Conservation (phyloP, 2,797 vertebrate species). For the Podargus strigoides region DNA sequence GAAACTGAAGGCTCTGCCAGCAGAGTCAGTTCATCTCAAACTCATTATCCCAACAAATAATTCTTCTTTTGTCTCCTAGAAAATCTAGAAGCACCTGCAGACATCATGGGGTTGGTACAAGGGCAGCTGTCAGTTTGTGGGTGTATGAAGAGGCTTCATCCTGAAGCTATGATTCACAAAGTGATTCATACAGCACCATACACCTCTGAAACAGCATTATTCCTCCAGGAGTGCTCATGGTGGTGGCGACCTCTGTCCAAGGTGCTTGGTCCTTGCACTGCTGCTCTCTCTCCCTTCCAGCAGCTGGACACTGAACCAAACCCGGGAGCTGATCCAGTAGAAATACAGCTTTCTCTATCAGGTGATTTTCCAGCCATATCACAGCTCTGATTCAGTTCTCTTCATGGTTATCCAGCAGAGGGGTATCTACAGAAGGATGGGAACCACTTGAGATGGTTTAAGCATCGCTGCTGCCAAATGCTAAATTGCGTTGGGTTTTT, state of each 20-base stretch:
- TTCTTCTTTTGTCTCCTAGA: not conserved
- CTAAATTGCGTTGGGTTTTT: too few relatives aligned
- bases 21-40: not conserved
- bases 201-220: not conserved
- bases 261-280: constrained; percentile 17
- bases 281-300: not conserved
- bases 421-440: not conserved
- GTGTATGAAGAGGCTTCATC: not conserved
- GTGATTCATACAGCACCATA: rapidly evolving
- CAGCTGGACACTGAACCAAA: not conserved
- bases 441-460: not conserved
- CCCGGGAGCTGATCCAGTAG: not conserved
- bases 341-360: not conserved
- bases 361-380: not conserved
- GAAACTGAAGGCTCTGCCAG: not conserved
- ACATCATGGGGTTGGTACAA: not conserved
- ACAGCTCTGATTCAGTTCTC: not conserved
- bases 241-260: constrained; percentile 44
- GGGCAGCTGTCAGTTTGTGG: rapidly evolving
- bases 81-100: not conserved
- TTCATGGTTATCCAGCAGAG: not conserved
- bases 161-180: not conserved
- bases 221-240: not conserved
- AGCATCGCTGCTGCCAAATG: not conserved
- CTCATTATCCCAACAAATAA: not conserved